Evolutionary conservation across 2,797 vertebrate genomes (phyloP), one percentile per base, ranked within the genome.

Genomic region (Muraenolepis orangiensis): DNA sequence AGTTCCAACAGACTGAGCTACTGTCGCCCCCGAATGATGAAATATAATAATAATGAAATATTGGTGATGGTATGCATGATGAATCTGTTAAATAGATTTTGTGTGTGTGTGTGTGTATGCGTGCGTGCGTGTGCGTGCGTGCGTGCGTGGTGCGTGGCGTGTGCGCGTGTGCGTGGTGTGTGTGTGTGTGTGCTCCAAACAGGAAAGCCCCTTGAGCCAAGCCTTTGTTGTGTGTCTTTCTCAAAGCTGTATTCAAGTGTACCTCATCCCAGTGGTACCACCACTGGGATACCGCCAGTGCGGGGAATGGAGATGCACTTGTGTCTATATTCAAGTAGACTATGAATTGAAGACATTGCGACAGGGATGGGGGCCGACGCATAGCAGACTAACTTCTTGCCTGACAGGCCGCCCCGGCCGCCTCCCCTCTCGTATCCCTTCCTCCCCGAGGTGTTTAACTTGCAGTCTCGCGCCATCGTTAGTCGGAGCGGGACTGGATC

Each of bases 251-350:
- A 26, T 10, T 81, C 81, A 81, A 77, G 81, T 85, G 69, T 78
- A 20, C 84, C 74, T 70, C 32, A 74, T 84, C 79, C 84, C 88
- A 88, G 85, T 87, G 87, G 86, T 87, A 16, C 85, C 83, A 78
- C 84, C 88, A 88, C 84, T 87, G 87, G 86, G 86, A 16, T 84
- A 79, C 72, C 75, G 83, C 74, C 73, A 70, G 81, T 31, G 16
- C 74, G 80, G 82, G 78, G 84, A 83, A 82, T 76, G 83, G 82
- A 87, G 84, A 85, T 77, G 76, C 79, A 77, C 79, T 20, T 68
- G 82, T 84, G 84, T 89, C 85, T 86, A 79, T 87, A 78, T 82
- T 75, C 75, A 79, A 78, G 77, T n/a, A 80, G 79, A 72, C 81
- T 77, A 76, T 82, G 81, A 84, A 81, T 82, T 77, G 78, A 75